These are phyloP conservation scores for Pentamera pediparva DNA, from an alignment of 53 echinoderm and acorn worm genomes.

Conservation along the genomic window DNA sequence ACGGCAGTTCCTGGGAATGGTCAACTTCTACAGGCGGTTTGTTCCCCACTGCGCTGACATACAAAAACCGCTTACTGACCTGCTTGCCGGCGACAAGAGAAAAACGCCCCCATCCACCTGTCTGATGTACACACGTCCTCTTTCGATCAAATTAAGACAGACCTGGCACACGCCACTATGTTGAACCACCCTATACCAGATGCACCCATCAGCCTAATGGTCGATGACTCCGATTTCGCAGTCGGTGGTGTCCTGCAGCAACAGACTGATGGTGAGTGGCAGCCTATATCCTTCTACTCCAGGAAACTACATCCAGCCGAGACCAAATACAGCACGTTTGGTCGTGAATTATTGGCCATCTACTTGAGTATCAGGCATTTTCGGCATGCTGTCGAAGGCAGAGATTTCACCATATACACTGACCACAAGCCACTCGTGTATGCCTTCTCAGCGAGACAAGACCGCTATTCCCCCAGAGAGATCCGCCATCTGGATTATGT, in stretches of 20 bases:
- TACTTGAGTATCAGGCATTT: constrained; percentile 49
- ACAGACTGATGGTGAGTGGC: constrained; percentile 26
- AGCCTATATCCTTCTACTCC: constrained; percentile 42
- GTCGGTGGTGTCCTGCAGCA: constrained; percentile 43
- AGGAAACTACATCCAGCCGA: constrained; percentile 30
- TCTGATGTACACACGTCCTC: background rate
- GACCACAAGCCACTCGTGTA: constrained; percentile 50
- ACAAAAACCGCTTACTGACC: constrained; percentile 26
- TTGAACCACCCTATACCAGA: constrained; percentile 26
- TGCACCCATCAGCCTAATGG: constrained; percentile 11
- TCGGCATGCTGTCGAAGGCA: constrained; percentile 36
- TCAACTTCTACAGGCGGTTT: constrained; percentile 56
- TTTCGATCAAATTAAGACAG: background rate
- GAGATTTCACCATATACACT: constrained; percentile 21
- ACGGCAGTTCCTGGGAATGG: constrained; percentile 43
- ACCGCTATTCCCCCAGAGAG: constrained; percentile 45
- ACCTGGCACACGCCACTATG: constrained; percentile 23
- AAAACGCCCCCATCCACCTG: background rate
- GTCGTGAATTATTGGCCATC: constrained; percentile 35
- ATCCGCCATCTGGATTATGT: constrained; percentile 49
- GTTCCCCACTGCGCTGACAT: constrained; percentile 38
- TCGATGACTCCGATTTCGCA: constrained; percentile 35
- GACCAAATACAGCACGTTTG: constrained; percentile 41
- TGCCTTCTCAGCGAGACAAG: constrained; percentile 33
- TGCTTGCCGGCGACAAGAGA: constrained; percentile 16